A percentile compares a stretch with the other conserved stretches of the same genome.
Evolutionary conservation across 2,888 invertebrate species (phyloP).

Genomic region (Eretmocerus hayati): DNA sequence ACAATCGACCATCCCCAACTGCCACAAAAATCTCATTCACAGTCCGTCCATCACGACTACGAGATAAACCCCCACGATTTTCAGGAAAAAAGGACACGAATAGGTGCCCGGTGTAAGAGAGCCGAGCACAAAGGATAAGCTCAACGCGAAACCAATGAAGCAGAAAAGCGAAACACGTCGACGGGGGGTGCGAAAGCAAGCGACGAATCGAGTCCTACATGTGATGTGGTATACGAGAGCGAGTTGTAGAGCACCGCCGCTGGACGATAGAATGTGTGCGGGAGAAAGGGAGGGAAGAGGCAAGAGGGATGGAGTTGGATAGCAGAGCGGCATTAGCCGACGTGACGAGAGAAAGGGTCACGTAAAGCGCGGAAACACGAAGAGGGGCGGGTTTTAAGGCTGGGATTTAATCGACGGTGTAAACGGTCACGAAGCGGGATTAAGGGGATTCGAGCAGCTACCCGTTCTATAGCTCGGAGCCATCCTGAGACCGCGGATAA

Average conservation of each 20-base stretch:
- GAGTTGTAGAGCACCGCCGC: too few relatives aligned
- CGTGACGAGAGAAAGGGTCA: conserved; percentile 24
- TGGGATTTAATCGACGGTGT: conserved; percentile 39
- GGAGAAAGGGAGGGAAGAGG: conserved; percentile 3
- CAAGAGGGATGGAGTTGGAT: not conserved
- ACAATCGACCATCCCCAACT: too few relatives aligned
- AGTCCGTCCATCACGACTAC: too few relatives aligned
- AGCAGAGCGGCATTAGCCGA: conserved; percentile 7
- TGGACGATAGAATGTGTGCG: too few relatives aligned
- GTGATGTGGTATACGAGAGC: too few relatives aligned
- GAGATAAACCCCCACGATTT: too few relatives aligned
- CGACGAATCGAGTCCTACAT: too few relatives aligned
- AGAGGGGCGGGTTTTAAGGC: conserved; percentile 28
- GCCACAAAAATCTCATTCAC: too few relatives aligned
- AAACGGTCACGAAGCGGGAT: conserved; percentile 36
- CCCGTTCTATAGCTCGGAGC: too few relatives aligned
- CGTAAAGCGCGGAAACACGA: conserved; percentile 18
- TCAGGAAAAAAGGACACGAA: not conserved
- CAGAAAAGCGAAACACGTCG: conserved; percentile 16
- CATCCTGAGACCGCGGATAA: conserved; percentile 18
- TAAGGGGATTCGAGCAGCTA: conserved; percentile 21
- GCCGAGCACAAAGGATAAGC: not conserved
- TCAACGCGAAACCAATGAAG: not conserved
- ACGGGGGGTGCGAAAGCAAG: conserved; percentile 10
- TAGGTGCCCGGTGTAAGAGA: not conserved